These are phyloP conservation scores for Babylonia areolata DNA, from an alignment of 1,140 invertebrate genomes.

Conservation along the genomic window DNA sequence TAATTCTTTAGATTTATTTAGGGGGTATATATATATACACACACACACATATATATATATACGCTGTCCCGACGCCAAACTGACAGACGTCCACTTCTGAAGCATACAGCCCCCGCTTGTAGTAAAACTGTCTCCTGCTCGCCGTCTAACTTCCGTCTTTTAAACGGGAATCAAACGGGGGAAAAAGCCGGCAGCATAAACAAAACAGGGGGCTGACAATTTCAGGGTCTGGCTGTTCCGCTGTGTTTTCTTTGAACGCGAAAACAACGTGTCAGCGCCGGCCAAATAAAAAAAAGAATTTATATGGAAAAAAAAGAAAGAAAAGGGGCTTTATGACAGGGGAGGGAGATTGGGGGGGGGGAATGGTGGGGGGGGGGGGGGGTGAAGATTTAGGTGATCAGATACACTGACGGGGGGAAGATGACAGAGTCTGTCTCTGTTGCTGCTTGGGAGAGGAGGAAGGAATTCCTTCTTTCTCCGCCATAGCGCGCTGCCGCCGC, in stretches of 20 bases:
- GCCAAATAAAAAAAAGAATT: neutral
- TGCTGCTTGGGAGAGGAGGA: too few relatives aligned
- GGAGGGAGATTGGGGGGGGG: too few relatives aligned
- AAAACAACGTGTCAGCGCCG: constrained; percentile 18
- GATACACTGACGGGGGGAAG: neutral
- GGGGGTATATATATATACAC: too few relatives aligned
- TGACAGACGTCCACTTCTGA: too few relatives aligned
- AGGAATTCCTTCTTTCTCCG: neutral
- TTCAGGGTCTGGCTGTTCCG: constrained; percentile 3
- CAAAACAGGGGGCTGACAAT: neutral
- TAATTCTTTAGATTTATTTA: too few relatives aligned
- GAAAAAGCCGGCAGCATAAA: neutral
- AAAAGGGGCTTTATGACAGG: too few relatives aligned
- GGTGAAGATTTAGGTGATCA: constrained; percentile 5
- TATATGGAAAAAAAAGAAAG: too few relatives aligned
- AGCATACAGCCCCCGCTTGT: too few relatives aligned
- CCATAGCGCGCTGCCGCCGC: neutral
- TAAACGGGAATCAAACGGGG: constrained; percentile 24
- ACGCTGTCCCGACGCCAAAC: too few relatives aligned
- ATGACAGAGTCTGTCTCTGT: neutral
- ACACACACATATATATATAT: too few relatives aligned
- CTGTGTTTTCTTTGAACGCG: constrained; percentile 21
- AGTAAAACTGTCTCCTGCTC: too few relatives aligned
- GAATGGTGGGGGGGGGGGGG: too few relatives aligned
- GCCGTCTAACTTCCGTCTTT: neutral